These are phyloP conservation scores for Ceratina calcarata DNA, from an alignment of 1,140 invertebrate genomes.

Conservation along the genomic window DNA sequence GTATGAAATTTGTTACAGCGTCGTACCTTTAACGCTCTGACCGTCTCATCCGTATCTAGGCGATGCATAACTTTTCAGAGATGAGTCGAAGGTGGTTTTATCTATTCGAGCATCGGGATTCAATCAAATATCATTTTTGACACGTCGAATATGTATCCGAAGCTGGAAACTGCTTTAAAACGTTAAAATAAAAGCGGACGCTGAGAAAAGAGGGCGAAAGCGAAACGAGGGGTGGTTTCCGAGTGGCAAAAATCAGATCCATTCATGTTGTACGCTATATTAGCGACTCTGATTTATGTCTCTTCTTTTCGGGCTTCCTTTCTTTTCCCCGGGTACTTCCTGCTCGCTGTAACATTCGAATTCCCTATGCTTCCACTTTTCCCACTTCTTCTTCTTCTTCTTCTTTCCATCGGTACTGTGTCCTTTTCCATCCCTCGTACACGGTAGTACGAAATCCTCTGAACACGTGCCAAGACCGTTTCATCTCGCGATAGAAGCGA, in stretches of 20 bases:
- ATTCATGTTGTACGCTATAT: slow-evolving; percentile 57
- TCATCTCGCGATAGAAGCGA: slow-evolving; percentile 61
- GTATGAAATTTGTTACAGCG: neutral
- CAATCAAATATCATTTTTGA: too few relatives aligned
- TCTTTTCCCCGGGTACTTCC: slow-evolving; percentile 29
- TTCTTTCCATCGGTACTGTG: slow-evolving; percentile 11
- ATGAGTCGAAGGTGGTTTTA: too few relatives aligned
- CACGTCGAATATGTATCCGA: too few relatives aligned
- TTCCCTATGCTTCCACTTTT: slow-evolving; percentile 33
- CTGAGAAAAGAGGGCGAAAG: neutral
- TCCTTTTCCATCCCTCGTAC: slow-evolving; percentile 20
- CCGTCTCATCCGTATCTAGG: too few relatives aligned
- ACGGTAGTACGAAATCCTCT: slow-evolving; percentile 38
- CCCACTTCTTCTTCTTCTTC: slow-evolving; percentile 5
- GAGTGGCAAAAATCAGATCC: slow-evolving; percentile 49
- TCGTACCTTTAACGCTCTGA: too few relatives aligned
- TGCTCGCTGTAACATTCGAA: slow-evolving; percentile 19
- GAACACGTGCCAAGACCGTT: slow-evolving; percentile 55
- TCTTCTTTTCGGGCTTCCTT: slow-evolving; percentile 55
- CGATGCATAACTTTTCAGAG: too few relatives aligned
- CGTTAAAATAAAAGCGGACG: neutral
- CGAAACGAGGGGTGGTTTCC: neutral
- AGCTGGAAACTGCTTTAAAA: too few relatives aligned
- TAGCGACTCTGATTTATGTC: slow-evolving; percentile 62
- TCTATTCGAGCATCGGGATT: too few relatives aligned